Evolutionary conservation across 1,140 invertebrate species (phyloP).

Genomic region (Hydropsyche tenuis): DNA sequence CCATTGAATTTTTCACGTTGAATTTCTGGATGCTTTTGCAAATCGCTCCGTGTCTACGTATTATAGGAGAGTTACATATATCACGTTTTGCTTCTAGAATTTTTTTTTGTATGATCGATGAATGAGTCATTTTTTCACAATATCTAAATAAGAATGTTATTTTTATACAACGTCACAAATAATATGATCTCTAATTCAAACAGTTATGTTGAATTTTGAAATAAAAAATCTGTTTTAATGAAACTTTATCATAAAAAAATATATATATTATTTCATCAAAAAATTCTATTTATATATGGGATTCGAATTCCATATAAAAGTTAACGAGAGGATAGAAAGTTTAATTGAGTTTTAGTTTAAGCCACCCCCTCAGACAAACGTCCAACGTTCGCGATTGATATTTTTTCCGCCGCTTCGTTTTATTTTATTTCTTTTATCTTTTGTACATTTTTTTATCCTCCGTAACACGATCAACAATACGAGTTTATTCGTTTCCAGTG

Average conservation of each 20-base stretch:
- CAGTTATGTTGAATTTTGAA: too few relatives aligned
- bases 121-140: too few relatives aligned
- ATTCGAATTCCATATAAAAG: background rate
- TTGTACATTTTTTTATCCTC: background rate
- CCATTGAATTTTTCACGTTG: background rate
- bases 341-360: conserved; percentile 10
- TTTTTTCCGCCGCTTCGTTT: background rate
- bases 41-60: background rate
- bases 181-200: too few relatives aligned
- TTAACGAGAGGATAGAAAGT: background rate
- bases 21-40: background rate
- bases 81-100: too few relatives aligned
- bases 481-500: conserved; percentile 1
- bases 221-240: too few relatives aligned
- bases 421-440: background rate
- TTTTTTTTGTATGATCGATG: too few relatives aligned
- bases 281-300: too few relatives aligned
- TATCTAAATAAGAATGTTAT: too few relatives aligned
- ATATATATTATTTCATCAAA: too few relatives aligned
- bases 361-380: background rate
- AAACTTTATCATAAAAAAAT: too few relatives aligned
- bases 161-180: too few relatives aligned
- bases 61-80: too few relatives aligned
- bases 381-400: background rate
- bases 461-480: conserved; percentile 6